phyloP scores from a whole-genome alignment of 2,113 vertebrate species.

The Origma solitaria region DNA sequence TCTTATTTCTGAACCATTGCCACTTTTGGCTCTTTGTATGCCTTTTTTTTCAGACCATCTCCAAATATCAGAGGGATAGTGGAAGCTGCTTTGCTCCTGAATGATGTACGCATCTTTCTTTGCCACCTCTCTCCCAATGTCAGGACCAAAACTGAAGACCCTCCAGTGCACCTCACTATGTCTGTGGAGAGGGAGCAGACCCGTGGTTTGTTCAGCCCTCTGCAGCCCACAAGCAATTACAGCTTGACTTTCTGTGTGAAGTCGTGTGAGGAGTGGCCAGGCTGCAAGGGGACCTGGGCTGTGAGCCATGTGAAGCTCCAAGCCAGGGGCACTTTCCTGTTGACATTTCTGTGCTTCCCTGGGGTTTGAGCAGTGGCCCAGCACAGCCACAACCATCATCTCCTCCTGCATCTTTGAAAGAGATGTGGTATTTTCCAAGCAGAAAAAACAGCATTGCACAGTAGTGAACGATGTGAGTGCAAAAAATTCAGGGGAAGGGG shows the following conservation, averaged over 20 bases:
- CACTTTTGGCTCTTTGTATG: background rate
- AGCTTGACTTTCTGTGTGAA: background rate
- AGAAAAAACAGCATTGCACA: background rate
- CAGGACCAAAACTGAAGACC: fast-evolving
- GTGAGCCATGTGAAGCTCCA: background rate
- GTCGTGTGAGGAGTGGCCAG: fast-evolving
- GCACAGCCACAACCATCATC: background rate
- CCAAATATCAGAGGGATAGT: background rate
- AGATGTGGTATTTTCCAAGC: background rate
- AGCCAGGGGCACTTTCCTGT: background rate
- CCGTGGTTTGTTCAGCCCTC: background rate
- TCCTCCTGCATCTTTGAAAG: background rate
- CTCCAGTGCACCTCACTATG: fast-evolving
- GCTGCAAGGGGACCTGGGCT: background rate
- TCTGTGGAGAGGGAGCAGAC: background rate
- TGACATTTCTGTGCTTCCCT: background rate
- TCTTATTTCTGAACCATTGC: background rate
- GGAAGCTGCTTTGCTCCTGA: background rate
- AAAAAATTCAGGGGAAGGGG: background rate
- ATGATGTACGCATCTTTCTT: background rate
- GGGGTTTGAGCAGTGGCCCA: background rate
- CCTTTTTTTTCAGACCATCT: background rate
- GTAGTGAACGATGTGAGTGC: background rate
- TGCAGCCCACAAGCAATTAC: background rate
- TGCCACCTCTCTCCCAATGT: background rate